Evolutionary conservation across 2,888 invertebrate genomes (phyloP).

Genomic region (Pollenia amentaria): DNA sequence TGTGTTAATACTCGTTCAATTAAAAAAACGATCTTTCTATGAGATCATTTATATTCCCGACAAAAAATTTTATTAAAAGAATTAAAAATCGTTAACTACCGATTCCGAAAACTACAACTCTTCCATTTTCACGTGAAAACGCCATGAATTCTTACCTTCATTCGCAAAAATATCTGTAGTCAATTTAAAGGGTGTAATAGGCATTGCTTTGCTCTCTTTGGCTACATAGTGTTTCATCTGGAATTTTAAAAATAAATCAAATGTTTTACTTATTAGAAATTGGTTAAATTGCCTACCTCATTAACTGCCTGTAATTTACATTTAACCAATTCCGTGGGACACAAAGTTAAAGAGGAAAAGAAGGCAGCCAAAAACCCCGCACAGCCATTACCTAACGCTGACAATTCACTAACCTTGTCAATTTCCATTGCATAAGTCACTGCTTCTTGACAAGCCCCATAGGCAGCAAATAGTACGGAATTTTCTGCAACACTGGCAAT

Average conservation of each 20-base stretch:
- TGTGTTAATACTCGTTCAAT: too few species aligned
- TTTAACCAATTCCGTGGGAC: slow-evolving; percentile 98
- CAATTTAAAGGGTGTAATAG: slow-evolving; percentile 22
- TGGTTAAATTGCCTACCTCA: slow-evolving; percentile 86
- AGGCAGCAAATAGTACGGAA: slow-evolving; percentile 96
- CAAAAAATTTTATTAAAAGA: too few species aligned
- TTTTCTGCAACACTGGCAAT: slow-evolving; percentile 99
- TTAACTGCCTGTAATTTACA: slow-evolving; percentile 97
- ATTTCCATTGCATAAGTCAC: slow-evolving; percentile 86
- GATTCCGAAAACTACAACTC: too few species aligned
- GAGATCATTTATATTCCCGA: too few species aligned
- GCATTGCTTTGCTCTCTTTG: slow-evolving; percentile 16
- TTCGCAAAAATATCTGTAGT: slow-evolving; percentile 43
- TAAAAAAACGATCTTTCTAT: too few species aligned
- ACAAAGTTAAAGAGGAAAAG: slow-evolving; percentile 97
- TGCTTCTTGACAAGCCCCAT: slow-evolving; percentile 97
- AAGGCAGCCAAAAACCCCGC: slow-evolving; percentile 98
- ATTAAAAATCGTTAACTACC: too few species aligned
- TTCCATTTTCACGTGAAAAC: too few species aligned
- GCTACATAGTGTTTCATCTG: slow-evolving; percentile 50
- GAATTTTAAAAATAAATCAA: not conserved
- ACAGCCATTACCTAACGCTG: slow-evolving; percentile 91
- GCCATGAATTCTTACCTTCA: slow-evolving; percentile 22
- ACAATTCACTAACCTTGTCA: slow-evolving; percentile 88
- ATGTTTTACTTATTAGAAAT: not conserved